Conservation (phyloP, 2,888 invertebrate species). For the Drosophila subquinaria region DNA sequence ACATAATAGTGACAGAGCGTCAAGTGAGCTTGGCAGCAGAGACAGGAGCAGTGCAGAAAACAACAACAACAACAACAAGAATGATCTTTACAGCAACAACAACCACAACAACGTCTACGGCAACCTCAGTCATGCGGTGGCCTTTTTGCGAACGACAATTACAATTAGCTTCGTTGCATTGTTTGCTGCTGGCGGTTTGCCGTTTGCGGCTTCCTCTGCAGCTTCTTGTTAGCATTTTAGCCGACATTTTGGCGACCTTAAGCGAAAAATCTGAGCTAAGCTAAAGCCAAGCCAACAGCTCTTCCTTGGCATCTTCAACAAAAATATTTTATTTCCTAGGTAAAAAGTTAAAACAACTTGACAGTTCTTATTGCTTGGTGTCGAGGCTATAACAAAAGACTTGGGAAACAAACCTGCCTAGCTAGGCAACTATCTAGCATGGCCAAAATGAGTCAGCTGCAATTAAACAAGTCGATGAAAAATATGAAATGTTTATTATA, state of each 20-base stretch:
- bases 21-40: conserved; percentile 61
- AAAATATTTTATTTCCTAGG: conserved; percentile 14
- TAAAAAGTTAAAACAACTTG: conserved; percentile 20
- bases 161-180: conserved; percentile 79
- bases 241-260: conserved; percentile 79
- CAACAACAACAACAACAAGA: conserved; percentile 34
- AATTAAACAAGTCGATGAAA: conserved; percentile 60
- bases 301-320: conserved; percentile 29
- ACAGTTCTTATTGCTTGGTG: conserved; percentile 11
- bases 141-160: conserved; percentile 76
- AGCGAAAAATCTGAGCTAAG: conserved; percentile 33
- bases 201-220: conserved; percentile 69
- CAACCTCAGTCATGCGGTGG: conserved; percentile 56
- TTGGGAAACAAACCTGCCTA: conserved; percentile 38
- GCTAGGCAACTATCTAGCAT: conserved; percentile 13
- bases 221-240: conserved; percentile 78
- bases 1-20: conserved; percentile 76
- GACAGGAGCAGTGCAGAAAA: conserved; percentile 62
- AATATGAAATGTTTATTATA: conserved; percentile 72
- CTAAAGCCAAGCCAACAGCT: conserved; percentile 27
- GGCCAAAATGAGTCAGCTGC: conserved; percentile 47
- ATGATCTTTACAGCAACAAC: conserved; percentile 30
- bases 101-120: conserved; percentile 21
- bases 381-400: conserved; percentile 36
- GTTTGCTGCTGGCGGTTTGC: conserved; percentile 47